A percentile compares a stretch with the other conserved stretches of the same genome.
Evolutionary conservation across 64 coral and sea anemone genomes (phyloP).

Genomic region (Porites lutea): DNA sequence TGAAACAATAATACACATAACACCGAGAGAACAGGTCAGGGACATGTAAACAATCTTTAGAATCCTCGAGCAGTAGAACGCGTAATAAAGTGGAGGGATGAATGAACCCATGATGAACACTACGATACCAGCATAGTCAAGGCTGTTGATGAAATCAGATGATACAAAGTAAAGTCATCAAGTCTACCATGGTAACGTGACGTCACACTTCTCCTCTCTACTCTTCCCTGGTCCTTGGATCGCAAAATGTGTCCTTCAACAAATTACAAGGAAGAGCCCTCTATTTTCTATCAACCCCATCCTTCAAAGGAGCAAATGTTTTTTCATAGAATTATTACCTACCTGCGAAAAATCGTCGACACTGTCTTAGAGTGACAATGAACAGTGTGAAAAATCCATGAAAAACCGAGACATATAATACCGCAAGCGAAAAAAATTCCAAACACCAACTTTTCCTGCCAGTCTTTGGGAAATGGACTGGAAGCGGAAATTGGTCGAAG

Average conservation of each 20-base stretch:
- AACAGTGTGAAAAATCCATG: constrained; percentile 84
- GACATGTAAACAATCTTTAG: constrained; percentile 82
- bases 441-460: constrained; percentile 78
- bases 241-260: too few relatives aligned
- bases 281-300: too few relatives aligned
- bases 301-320: too few relatives aligned
- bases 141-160: constrained; percentile 13
- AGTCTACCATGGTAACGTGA: too few relatives aligned
- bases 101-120: constrained; percentile 85
- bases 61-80: constrained; percentile 83
- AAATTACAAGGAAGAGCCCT: too few relatives aligned
- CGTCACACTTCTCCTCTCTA: too few relatives aligned
- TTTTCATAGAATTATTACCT: background rate
- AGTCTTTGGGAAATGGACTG: constrained; percentile 71
- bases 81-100: constrained; percentile 84
- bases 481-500: constrained; percentile 49
- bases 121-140: constrained; percentile 87
- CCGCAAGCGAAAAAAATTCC: constrained; percentile 76
- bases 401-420: constrained; percentile 82
- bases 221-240: too few relatives aligned
- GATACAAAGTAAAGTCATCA: too few relatives aligned
- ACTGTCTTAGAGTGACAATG: constrained; percentile 81
- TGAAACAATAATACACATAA: constrained; percentile 77
- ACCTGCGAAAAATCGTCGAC: constrained; percentile 91
- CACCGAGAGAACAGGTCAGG: constrained; percentile 69